These are phyloP conservation scores for Ifrita kowaldi DNA, from an alignment of 2,113 vertebrate genomes.

Conservation along the genomic window DNA sequence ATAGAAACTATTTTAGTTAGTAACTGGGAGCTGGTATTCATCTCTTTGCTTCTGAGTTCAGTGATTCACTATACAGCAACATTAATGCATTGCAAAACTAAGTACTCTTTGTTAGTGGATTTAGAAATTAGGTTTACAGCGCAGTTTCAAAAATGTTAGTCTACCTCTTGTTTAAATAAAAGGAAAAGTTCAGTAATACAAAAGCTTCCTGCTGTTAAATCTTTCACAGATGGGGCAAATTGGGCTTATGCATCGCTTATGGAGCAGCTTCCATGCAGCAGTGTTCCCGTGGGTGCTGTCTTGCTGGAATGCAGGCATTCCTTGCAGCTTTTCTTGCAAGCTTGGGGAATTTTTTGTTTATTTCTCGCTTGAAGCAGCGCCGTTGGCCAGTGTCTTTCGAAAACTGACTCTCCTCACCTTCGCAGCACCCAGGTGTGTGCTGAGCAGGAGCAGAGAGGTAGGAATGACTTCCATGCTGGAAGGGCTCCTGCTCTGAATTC, in stretches of 20 bases:
- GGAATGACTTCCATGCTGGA: accelerated
- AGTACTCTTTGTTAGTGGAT: not conserved
- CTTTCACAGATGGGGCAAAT: not conserved
- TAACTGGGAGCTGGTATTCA: not conserved
- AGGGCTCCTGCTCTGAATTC: not conserved
- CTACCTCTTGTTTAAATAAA: not conserved
- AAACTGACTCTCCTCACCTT: not conserved
- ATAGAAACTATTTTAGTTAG: not conserved
- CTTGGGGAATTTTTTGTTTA: accelerated
- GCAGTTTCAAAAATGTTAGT: not conserved
- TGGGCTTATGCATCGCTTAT: not conserved
- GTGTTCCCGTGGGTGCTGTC: not conserved
- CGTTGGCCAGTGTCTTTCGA: accelerated
- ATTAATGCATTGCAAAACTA: not conserved
- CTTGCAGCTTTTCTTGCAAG: not conserved
- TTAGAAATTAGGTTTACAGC: not conserved
- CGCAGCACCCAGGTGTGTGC: accelerated
- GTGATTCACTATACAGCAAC: not conserved
- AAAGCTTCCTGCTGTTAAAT: not conserved
- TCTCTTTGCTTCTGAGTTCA: not conserved
- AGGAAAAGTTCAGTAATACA: not conserved
- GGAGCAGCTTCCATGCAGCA: not conserved
- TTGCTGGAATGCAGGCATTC: not conserved
- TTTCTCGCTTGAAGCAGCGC: not conserved
- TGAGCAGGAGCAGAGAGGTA: not conserved